Conservation (phyloP, 2,113 vertebrate genomes). For the Leptosomus discolor region DNA sequence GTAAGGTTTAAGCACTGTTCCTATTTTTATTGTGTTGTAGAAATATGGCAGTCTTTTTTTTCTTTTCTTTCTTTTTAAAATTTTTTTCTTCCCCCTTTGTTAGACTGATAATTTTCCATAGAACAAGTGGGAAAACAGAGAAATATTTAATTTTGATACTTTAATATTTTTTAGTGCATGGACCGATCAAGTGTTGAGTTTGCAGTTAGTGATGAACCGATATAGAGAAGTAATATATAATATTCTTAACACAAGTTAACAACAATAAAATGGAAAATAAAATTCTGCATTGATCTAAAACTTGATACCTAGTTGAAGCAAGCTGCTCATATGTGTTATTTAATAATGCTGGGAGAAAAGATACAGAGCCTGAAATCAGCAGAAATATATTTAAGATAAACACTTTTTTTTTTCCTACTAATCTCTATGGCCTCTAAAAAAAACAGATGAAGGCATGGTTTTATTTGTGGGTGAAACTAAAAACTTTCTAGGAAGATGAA, state of each 20-base stretch:
- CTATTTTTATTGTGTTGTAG: neutral
- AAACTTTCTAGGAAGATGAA: neutral
- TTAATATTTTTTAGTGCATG: neutral
- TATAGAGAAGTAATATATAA: neutral
- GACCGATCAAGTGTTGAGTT: neutral
- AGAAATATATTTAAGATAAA: neutral
- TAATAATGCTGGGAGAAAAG: neutral
- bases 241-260: neutral
- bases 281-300: neutral
- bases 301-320: neutral
- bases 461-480: neutral
- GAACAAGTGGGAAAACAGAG: neutral
- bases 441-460: neutral
- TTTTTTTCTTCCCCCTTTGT: rapidly evolving
- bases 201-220: neutral
- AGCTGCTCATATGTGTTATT: neutral
- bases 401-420: neutral
- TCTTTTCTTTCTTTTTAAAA: no score
- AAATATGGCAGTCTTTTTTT: neutral
- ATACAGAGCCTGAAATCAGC: neutral
- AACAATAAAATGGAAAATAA: neutral
- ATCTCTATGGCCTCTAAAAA: neutral
- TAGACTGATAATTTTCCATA: neutral
- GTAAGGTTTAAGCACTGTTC: neutral
- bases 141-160: neutral